Base-by-base conservation (phyloP, 2,113 vertebrate species). In the Leptobrachium ailaonicum region DNA sequence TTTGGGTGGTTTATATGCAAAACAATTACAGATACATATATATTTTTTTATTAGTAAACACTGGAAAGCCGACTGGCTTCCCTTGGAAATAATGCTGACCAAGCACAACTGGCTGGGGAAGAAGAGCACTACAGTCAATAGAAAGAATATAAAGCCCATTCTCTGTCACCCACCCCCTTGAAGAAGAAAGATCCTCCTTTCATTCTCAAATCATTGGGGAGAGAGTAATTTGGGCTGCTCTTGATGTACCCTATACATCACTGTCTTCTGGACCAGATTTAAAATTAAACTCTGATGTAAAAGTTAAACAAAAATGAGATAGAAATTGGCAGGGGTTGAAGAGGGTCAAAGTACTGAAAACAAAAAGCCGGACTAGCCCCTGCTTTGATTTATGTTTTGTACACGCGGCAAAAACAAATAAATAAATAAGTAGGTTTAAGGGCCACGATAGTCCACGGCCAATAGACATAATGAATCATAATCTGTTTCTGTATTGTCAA, bases 201-300 rank as follows among this genome's bases (percentile, higher is more conserved):
- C 88, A 84, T 88, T 83, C 89, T 79, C 53, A 89, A 91, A 92
- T 93, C 96, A 92, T 95, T 67, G 86, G 95, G 95, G 96, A 96
- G 91, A 89, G 92, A 94, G 94, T 95, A 95, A 98, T 99, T 97
- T 95, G 96, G 95, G 94, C 94, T 91, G 87, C 92, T 88, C 90
- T 94, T 96, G 95, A 97, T 97, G 93, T 94, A 95, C 92, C 94
- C 95, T 94, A 98, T 98, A 97, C 94, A 98, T 99, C 97, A 98
- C 95, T 98, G 96, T 98, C 97, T 94, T 82, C 91, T 85, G 86
- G 80, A 90, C 89, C 88, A 87, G 93, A 91, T 93, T 96, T 96
- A 96, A 96, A 98, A 98, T 99, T 97, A 98, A 97, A 97, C 96
- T 95, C 94, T 95, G 94, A 97, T 96, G 96, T 96, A 95, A 94